Conservation (phyloP, 2,113 vertebrate genomes). For the Girardinichthys multiradiatus region DNA sequence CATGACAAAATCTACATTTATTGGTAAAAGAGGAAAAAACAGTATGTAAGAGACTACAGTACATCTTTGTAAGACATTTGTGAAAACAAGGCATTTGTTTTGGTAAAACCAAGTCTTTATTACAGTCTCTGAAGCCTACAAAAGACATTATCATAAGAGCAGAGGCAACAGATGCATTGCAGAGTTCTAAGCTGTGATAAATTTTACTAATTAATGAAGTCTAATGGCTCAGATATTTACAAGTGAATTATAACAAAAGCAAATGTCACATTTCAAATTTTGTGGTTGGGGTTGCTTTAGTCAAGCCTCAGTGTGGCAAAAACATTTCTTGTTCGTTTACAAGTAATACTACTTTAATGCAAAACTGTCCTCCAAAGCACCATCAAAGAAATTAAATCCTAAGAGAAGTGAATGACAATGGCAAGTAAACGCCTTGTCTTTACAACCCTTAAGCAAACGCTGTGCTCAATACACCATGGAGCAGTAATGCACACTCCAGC, state of each 20-base stretch:
- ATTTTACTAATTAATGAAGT: conserved; percentile 58
- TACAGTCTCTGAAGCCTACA: conserved; percentile 32
- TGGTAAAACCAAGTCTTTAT: conserved; percentile 25
- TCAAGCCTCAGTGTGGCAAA: neutral
- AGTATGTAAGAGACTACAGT: neutral
- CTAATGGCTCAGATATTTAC: conserved; percentile 30
- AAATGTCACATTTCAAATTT: conserved; percentile 27
- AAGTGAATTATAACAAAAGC: conserved; percentile 47
- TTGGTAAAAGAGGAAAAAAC: neutral
- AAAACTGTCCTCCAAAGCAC: conserved; percentile 29
- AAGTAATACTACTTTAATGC: conserved; percentile 14
- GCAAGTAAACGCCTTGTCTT: conserved; percentile 52
- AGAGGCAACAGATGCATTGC: conserved; percentile 29
- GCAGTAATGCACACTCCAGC: conserved; percentile 60
- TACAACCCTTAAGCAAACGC: conserved; percentile 67
- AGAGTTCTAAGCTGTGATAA: conserved; percentile 36
- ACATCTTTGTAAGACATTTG: conserved; percentile 16
- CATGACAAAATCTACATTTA: too few species aligned
- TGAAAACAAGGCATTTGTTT: conserved; percentile 34
- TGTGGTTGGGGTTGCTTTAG: conserved; percentile 6
- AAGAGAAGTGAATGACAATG: conserved; percentile 51
- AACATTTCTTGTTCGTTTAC: neutral
- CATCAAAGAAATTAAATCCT: conserved; percentile 28
- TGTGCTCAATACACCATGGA: conserved; percentile 67
- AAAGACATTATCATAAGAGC: conserved; percentile 48